These are phyloP conservation scores for Watsonalla binaria DNA, from an alignment of 2,888 invertebrate species.

Conservation along the genomic window DNA sequence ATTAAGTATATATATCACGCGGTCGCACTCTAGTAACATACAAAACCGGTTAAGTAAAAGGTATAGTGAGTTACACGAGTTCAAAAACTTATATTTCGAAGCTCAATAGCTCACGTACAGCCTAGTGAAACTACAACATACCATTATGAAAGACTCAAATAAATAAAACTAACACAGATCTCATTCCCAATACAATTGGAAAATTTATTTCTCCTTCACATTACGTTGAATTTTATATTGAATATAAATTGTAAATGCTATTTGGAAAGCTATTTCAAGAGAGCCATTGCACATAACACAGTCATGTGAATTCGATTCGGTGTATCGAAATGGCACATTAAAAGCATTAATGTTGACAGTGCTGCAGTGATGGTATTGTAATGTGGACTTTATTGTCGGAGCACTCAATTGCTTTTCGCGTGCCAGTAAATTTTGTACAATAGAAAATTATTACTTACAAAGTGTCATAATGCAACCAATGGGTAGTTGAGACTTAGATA, in stretches of 20 bases:
- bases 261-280: slow-evolving; percentile 18
- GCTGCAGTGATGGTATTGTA: not conserved
- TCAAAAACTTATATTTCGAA: not conserved
- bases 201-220: slow-evolving; percentile 22
- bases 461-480: too few relatives aligned
- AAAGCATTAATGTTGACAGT: not conserved
- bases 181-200: not conserved
- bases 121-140: too few relatives aligned
- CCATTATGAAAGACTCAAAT: not conserved
- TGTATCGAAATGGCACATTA: slow-evolving; percentile 16
- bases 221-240: slow-evolving; percentile 34
- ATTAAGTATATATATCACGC: too few relatives aligned
- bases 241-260: slow-evolving; percentile 32
- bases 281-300: slow-evolving; percentile 21
- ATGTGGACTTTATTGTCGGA: not conserved
- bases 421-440: too few relatives aligned
- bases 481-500: too few relatives aligned
- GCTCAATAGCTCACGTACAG: not conserved
- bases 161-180: not conserved
- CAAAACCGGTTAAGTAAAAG: too few relatives aligned
- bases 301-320: slow-evolving; percentile 41
- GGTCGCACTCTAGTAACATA: too few relatives aligned
- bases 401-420: not conserved
- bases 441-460: too few relatives aligned
- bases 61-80: not conserved